A percentile compares a stretch with the other conserved stretches of the same genome.
Conservation (phyloP, 2,888 invertebrate species). For the Troilus luridus region DNA sequence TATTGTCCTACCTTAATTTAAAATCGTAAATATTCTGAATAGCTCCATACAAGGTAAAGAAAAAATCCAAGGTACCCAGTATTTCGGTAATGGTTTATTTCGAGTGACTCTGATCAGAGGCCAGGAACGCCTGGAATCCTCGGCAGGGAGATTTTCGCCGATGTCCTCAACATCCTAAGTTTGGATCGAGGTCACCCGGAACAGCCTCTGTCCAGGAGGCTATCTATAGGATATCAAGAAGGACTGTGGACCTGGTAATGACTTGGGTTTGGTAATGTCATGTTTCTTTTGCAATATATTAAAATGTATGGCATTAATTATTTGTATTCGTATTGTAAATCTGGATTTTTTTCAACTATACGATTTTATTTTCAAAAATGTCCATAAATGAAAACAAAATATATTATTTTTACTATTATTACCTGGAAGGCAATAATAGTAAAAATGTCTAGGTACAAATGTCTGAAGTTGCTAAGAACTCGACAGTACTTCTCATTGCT, state of each 20-base stretch:
- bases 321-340: too few relatives aligned
- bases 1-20: neutral
- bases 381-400: too few relatives aligned
- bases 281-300: neutral
- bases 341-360: too few relatives aligned
- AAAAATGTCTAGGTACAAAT: too few relatives aligned
- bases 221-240: neutral
- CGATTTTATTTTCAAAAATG: too few relatives aligned
- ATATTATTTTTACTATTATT: too few relatives aligned
- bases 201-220: neutral
- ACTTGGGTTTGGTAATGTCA: neutral
- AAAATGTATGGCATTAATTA: too few relatives aligned
- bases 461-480: too few relatives aligned
- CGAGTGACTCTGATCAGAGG: constrained; percentile 26
- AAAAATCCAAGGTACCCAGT: constrained; percentile 42
- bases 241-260: neutral
- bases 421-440: too few relatives aligned
- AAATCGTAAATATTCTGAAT: neutral
- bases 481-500: too few relatives aligned
- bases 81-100: constrained; percentile 57
- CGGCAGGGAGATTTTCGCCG: neutral
- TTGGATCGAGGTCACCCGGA: constrained; percentile 54
- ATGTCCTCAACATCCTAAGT: constrained; percentile 51
- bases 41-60: neutral
- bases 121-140: constrained; percentile 36